Conservation (phyloP, 2,888 invertebrate genomes). For the Linnaemya tessellans region DNA sequence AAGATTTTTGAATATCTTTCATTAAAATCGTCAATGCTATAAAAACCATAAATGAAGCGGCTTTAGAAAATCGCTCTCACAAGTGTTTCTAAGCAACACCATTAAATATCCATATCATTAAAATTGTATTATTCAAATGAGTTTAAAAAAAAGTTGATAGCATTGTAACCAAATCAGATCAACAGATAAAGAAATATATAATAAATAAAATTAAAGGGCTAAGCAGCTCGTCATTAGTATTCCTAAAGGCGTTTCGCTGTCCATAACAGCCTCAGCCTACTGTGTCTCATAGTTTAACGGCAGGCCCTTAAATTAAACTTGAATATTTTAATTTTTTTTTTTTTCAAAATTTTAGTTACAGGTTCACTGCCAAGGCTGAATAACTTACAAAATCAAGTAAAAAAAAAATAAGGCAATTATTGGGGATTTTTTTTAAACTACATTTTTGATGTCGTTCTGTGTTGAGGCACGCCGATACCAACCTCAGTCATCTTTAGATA, state of each 20-base stretch:
- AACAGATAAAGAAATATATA: not conserved
- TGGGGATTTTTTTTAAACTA: not conserved
- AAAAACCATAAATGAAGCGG: not conserved
- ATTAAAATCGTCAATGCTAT: not conserved
- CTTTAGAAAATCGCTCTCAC: not conserved
- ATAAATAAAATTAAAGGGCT: conserved; percentile 12
- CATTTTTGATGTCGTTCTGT: conserved; percentile 15
- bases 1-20: not conserved
- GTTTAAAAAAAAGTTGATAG: not conserved
- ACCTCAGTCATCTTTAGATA: conserved; percentile 12
- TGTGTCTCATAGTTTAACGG: conserved; percentile 2
- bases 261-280: conserved; percentile 1
- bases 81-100: not conserved
- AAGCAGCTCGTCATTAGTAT: not conserved
- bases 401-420: conserved; percentile 6
- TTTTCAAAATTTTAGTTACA: conserved; percentile 37
- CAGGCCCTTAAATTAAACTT: conserved; percentile 53
- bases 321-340: not conserved
- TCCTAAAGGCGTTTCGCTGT: not conserved
- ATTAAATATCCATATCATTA: not conserved
- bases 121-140: not conserved
- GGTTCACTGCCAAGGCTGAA: conserved; percentile 65
- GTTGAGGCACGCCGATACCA: not conserved
- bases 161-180: not conserved
- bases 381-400: not conserved